Conservation (phyloP, 2,113 vertebrate genomes). For the Anhinga anhinga region DNA sequence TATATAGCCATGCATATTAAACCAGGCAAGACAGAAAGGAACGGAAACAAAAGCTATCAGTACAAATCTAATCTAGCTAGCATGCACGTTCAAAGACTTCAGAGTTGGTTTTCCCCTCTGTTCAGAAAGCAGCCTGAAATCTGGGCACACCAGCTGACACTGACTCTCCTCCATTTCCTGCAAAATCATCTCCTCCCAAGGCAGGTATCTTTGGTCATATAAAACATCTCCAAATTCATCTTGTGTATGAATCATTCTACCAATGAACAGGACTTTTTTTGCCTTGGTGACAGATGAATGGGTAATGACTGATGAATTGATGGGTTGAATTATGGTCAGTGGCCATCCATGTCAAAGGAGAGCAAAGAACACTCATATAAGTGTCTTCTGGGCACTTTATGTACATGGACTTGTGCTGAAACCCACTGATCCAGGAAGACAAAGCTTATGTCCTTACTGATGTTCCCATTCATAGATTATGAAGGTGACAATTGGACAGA, state of each 20-base stretch:
- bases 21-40: slow-evolving; percentile 41
- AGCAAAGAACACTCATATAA: neutral
- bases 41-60: slow-evolving; percentile 55
- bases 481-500: neutral
- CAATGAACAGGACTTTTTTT: neutral
- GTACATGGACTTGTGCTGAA: neutral
- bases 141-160: neutral
- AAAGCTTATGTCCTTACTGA: neutral
- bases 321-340: neutral
- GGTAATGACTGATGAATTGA: neutral
- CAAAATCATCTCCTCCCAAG: neutral
- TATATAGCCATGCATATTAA: slow-evolving; percentile 55
- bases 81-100: slow-evolving; percentile 13
- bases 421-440: neutral
- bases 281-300: neutral
- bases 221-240: neutral
- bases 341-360: neutral
- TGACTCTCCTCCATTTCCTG: neutral
- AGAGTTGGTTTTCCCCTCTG: neutral
- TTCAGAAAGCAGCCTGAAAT: slow-evolving; percentile 1
- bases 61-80: slow-evolving; percentile 55
- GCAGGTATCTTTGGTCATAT: neutral
- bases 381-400: neutral
- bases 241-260: neutral
- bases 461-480: neutral